These are phyloP conservation scores for Quiscalus mexicanus DNA, from an alignment of 2,113 vertebrate genomes.

Conservation along the genomic window DNA sequence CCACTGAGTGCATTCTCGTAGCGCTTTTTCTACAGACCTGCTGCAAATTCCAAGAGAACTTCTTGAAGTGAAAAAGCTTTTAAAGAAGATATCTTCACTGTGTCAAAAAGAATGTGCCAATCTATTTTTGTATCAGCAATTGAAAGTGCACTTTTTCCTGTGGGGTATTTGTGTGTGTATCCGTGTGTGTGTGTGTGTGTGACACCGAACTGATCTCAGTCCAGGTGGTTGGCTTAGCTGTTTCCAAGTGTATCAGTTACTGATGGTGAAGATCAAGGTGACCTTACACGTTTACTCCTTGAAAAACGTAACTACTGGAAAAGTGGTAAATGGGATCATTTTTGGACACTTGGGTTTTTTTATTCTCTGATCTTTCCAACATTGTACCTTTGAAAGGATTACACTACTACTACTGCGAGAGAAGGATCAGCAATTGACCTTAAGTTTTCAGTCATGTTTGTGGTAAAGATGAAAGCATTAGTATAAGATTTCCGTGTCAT, in stretches of 20 bases:
- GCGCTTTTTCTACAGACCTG: constrained; percentile 38
- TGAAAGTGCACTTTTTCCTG: constrained; percentile 73
- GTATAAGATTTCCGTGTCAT: neutral
- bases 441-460: constrained; percentile 19
- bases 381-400: constrained; percentile 26
- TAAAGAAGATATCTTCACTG: constrained; percentile 44
- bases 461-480: neutral
- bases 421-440: constrained; percentile 33
- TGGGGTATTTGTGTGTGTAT: constrained; percentile 21
- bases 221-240: constrained; percentile 33
- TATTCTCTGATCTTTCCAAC: constrained; percentile 46
- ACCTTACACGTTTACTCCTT: constrained; percentile 13
- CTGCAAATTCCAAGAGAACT: constrained; percentile 20
- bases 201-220: neutral
- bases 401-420: constrained; percentile 18
- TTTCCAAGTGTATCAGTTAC: constrained; percentile 29
- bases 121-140: constrained; percentile 75
- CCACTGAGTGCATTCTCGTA: constrained; percentile 12
- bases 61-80: constrained; percentile 47
- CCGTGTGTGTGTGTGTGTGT: neutral
- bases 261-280: constrained; percentile 21
- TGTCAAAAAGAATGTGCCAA: constrained; percentile 76
- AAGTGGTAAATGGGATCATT: constrained; percentile 43
- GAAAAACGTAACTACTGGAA: constrained; percentile 37
- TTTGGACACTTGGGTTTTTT: constrained; percentile 12